A percentile compares a stretch with the other conserved stretches of the same genome.
These are phyloP conservation scores for Asarcornis scutulata DNA, from an alignment of 2,113 vertebrate species.

Conservation along the genomic window DNA sequence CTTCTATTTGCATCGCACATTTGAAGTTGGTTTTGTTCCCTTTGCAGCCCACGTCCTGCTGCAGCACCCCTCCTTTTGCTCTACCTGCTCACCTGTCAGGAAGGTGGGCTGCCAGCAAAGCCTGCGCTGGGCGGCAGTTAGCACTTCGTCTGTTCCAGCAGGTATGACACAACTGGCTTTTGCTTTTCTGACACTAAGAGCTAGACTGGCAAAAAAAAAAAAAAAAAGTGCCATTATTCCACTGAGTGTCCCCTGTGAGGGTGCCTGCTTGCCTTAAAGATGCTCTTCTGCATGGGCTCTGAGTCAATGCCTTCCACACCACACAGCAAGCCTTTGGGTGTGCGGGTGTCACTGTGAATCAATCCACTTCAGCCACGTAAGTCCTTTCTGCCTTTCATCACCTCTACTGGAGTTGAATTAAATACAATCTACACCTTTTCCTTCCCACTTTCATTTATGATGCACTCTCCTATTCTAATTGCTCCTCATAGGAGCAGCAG, in stretches of 20 bases:
- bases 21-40: neutral
- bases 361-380: slow-evolving; percentile 11
- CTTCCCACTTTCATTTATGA: slow-evolving; percentile 51
- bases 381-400: slow-evolving; percentile 50
- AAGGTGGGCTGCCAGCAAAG: neutral
- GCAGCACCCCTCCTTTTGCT: slow-evolving; percentile 10
- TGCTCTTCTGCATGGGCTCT: neutral
- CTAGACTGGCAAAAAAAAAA: neutral
- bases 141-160: slow-evolving; percentile 17
- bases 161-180: neutral
- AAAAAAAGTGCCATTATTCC: neutral
- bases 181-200: neutral
- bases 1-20: neutral
- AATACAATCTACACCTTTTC: neutral
- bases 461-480: slow-evolving; percentile 35
- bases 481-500: neutral
- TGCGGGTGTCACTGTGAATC: neutral
- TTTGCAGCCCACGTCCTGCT: slow-evolving; percentile 31
- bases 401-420: slow-evolving; percentile 40
- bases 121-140: neutral
- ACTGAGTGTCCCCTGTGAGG: neutral
- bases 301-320: slow-evolving; percentile 13
- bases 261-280: neutral
- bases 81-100: slow-evolving; percentile 8
- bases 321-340: neutral